Evolutionary conservation across 2,888 invertebrate species (phyloP), one percentile per base, ranked within the genome.

Genomic region (Ischnura elegans): DNA sequence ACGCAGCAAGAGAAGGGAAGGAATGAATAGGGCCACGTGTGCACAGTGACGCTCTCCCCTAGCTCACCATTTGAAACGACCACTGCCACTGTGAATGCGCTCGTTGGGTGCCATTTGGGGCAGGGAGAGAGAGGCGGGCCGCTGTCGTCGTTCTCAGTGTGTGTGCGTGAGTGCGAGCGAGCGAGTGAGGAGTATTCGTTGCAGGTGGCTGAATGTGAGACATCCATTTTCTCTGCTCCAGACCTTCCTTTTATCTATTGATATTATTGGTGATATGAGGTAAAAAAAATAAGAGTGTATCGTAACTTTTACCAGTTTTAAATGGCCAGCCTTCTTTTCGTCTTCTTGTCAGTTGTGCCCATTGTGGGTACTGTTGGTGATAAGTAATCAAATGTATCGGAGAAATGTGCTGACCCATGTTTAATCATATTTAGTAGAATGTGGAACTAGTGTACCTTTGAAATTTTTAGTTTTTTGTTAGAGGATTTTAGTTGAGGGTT

Each of bases 181-280:
- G n/a, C n/a, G n/a, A 76, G 76, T 6, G 61, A n/a, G 0, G 86
- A 66, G 90, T 90, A 90, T 90, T 90, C 87, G 66, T 61, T 90
- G 61, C 90, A 90, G 61, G 90, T 90, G 90, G 90, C 55, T 90
- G 61, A 90, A 45, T 21, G 43, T 61, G 90, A 90, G 61, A n/a
- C n/a, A n/a, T 90, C 25, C 42, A 90, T 90, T 90, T 90, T 61
- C 90, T 90, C 55, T 90, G 42, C 61, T 90, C 90, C 90, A 66
- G 90, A 90, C 90, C 90, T 66, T 66, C 90, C 90, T 61, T n/a
- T n/a, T 90, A 90, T 90, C 90, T 90, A 90, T 90, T 90, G 90
- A 90, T 90, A 90, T 90, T 90, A 90, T 90, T 90, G 90, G 90
- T 90, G 90, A 90, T 61, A 66, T 61, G 61, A 90, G 61, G 61